phyloP scores from a whole-genome alignment of 2,797 vertebrate genomes.

The Propithecus perrieri region DNA sequence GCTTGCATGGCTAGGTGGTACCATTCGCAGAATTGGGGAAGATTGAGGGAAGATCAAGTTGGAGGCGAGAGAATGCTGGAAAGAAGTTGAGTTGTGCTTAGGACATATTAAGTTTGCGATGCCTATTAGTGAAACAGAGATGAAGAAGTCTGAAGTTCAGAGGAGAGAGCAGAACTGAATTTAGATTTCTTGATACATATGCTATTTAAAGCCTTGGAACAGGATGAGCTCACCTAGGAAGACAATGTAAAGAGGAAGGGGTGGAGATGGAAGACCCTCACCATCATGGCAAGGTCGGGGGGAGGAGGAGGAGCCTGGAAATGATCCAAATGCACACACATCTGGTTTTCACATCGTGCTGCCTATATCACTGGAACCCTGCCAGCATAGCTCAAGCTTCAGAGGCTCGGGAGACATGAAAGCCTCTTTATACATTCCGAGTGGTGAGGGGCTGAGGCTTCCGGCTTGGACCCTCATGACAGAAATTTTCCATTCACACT shows the following conservation, averaged over 20 bases:
- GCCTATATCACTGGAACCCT: conserved; percentile 40
- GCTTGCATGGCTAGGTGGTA: background rate
- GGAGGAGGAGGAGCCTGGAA: conserved; percentile 31
- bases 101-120: background rate
- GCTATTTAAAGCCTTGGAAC: conserved; percentile 33
- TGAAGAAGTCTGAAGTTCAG: background rate
- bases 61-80: background rate
- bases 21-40: background rate
- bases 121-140: background rate
- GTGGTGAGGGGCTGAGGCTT: conserved; percentile 50
- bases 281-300: background rate
- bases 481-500: conserved; percentile 54
- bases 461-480: background rate
- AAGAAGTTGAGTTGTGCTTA: background rate
- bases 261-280: background rate
- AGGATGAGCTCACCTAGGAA: conserved; percentile 14
- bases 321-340: background rate
- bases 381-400: conserved; percentile 52
- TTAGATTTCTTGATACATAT: background rate
- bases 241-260: conserved; percentile 50
- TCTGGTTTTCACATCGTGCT: conserved; percentile 56
- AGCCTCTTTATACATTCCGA: conserved; percentile 48
- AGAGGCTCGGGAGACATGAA: conserved; percentile 43
- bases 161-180: background rate
- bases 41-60: background rate